A percentile compares a stretch with the other conserved stretches of the same genome.
Evolutionary conservation across 2,888 invertebrate species (phyloP).

Genomic region (Nycteola revayana): DNA sequence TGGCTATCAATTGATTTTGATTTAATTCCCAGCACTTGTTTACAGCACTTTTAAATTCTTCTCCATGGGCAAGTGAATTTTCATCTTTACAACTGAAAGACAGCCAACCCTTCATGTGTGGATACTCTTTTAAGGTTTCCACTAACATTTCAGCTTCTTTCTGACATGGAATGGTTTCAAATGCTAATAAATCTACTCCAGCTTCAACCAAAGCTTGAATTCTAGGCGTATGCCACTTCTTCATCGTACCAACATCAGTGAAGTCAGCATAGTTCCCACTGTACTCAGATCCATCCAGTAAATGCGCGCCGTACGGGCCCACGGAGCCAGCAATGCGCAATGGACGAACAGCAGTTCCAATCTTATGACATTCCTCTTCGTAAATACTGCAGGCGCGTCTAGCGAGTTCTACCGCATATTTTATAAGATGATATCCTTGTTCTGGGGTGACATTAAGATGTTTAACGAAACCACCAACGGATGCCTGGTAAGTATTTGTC

Average conservation of each 20-base stretch:
- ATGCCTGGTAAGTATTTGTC: conserved; percentile 95
- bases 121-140: conserved; percentile 89
- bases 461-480: conserved; percentile 87
- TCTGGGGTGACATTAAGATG: conserved; percentile 85
- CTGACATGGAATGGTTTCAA: conserved; percentile 95
- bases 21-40: conserved; percentile 85
- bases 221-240: conserved; percentile 91
- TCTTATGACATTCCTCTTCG: conserved; percentile 64
- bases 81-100: conserved; percentile 89
- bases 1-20: conserved; percentile 84
- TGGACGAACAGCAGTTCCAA: conserved; percentile 26
- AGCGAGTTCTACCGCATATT: conserved; percentile 87
- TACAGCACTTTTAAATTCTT: conserved; percentile 86
- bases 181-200: conserved; percentile 92
- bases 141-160: conserved; percentile 91
- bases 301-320: conserved; percentile 94
- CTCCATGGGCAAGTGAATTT: conserved; percentile 87
- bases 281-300: conserved; percentile 96
- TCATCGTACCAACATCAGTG: conserved; percentile 83
- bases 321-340: conserved; percentile 92
- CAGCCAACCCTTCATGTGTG: conserved; percentile 91
- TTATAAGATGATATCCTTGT: conserved; percentile 86
- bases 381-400: conserved; percentile 85
- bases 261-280: conserved; percentile 88
- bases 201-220: conserved; percentile 88